Evolutionary conservation across 2,797 vertebrate genomes (phyloP).

Genomic region (Sebastes flavidus): DNA sequence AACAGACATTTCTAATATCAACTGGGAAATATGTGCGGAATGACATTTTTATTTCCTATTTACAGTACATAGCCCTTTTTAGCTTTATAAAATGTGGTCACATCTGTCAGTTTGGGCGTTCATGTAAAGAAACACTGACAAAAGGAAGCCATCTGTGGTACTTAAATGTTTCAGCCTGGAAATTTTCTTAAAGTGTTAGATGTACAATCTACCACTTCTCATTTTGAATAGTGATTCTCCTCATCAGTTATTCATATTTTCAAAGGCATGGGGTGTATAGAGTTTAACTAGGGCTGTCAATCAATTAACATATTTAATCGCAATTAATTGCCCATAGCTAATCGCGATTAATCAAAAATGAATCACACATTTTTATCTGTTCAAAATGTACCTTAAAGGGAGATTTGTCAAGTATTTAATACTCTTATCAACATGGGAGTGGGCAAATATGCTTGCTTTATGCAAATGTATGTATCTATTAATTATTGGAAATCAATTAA

Average conservation of each 20-base stretch:
- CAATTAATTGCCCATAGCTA: no score
- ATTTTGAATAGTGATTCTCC: not conserved
- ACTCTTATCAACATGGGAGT: no score
- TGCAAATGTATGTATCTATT: no score
- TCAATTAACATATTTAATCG: no score
- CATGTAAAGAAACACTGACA: not conserved
- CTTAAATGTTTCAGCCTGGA: not conserved
- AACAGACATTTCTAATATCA: conserved; percentile 19
- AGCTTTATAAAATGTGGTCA: not conserved
- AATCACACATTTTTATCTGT: no score
- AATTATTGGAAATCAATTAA: no score
- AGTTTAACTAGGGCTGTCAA: not conserved
- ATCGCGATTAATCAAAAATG: no score
- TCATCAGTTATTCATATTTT: not conserved
- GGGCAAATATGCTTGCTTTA: no score
- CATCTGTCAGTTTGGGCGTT: not conserved
- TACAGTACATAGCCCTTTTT: not conserved
- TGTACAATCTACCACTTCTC: not conserved
- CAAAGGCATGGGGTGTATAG: not conserved
- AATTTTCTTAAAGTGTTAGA: not conserved
- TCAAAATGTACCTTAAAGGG: no score
- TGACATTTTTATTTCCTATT: not conserved
- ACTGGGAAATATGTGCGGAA: conserved; percentile 5
- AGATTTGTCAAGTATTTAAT: no score
- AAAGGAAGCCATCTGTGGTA: not conserved